These are phyloP conservation scores for Pogona vitticeps DNA, from an alignment of 2,113 vertebrate genomes.

Conservation along the genomic window DNA sequence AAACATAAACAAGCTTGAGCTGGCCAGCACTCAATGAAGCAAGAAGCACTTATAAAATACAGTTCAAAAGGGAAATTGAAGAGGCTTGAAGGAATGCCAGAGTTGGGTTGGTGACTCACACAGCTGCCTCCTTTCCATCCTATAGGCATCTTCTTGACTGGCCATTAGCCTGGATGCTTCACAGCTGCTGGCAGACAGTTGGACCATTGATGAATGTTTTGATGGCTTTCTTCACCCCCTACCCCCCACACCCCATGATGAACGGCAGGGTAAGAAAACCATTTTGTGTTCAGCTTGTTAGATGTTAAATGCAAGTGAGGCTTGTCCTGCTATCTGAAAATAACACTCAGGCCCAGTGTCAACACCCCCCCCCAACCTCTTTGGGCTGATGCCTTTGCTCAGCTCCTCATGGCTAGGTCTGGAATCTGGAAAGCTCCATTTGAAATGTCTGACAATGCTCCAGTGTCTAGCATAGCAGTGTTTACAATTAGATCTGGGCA, in stretches of 20 bases:
- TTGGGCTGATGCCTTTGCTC: too few species aligned
- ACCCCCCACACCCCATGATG: too few species aligned
- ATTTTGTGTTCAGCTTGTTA: not conserved
- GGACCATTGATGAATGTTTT: not conserved
- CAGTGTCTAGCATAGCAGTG: not conserved
- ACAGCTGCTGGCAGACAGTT: not conserved
- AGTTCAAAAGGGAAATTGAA: not conserved
- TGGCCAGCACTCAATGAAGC: conserved; percentile 19
- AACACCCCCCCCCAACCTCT: not conserved
- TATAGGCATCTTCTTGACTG: not conserved
- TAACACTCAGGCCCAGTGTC: not conserved
- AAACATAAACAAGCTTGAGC: not conserved
- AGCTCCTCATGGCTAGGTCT: not conserved
- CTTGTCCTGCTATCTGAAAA: not conserved
- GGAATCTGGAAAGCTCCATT: not conserved
- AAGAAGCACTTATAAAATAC: conserved; percentile 3
- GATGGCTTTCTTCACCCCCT: too few species aligned
- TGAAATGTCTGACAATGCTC: not conserved
- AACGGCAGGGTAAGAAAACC: not conserved
- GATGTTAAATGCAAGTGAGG: not conserved
- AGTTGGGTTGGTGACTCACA: not conserved
- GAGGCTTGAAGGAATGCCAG: not conserved
- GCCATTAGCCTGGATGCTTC: not conserved
- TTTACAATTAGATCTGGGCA: not conserved
- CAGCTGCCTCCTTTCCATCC: not conserved